Percentiles rank a stretch among this genome's conserved stretches.
Evolutionary conservation across 2,888 invertebrate species (phyloP).

Genomic region (Bugula neritina): DNA sequence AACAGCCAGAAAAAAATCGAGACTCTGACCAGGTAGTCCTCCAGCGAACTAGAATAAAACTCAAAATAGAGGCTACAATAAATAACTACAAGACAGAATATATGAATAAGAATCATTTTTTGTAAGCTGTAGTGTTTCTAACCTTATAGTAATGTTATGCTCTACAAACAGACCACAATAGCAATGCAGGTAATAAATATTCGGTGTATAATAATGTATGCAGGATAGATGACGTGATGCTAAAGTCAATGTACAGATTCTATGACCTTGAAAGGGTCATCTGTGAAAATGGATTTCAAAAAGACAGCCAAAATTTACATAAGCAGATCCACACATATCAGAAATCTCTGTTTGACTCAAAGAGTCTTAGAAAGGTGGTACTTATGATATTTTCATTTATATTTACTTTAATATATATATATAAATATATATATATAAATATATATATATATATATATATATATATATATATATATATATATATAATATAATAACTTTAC

Average conservation of each 20-base stretch:
- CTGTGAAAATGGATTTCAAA: not conserved
- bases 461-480: not conserved
- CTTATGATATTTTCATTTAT: not conserved
- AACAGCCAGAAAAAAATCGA: constrained; percentile 25
- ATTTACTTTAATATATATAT: not conserved
- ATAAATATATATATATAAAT: not conserved
- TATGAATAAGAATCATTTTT: too few relatives aligned
- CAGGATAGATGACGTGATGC: constrained; percentile 13
- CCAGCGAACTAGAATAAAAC: too few relatives aligned
- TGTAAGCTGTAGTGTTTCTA: too few relatives aligned
- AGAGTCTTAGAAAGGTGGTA: not conserved
- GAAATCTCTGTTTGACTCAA: not conserved
- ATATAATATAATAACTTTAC: not conserved
- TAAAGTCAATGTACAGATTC: constrained; percentile 14
- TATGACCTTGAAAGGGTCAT: constrained; percentile 1
- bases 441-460: not conserved
- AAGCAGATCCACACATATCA: constrained; percentile 16
- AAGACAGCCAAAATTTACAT: not conserved
- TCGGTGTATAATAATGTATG: too few relatives aligned
- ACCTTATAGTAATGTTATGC: too few relatives aligned
- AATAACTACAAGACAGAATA: too few relatives aligned
- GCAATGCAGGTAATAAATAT: too few relatives aligned
- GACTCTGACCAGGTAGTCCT: not conserved
- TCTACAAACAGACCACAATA: too few relatives aligned
- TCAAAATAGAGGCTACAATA: too few relatives aligned